Conservation (phyloP, 2,113 vertebrate genomes). For the Gymnobelideus leadbeateri region DNA sequence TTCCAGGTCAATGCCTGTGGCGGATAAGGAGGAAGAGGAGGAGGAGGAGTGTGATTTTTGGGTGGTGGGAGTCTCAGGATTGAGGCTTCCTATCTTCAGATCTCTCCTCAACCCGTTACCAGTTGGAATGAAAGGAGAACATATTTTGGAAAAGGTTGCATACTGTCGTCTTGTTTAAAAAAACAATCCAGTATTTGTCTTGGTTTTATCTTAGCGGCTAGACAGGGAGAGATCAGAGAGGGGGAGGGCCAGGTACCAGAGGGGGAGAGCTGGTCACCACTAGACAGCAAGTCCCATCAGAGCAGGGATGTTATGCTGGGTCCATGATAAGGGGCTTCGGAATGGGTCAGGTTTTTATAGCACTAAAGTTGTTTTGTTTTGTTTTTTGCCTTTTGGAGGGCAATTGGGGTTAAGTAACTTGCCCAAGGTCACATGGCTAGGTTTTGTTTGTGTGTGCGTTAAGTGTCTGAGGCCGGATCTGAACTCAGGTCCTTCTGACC, state of each 20-base stretch:
- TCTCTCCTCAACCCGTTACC: background rate
- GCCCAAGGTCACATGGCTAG: no score
- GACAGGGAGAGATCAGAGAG: background rate
- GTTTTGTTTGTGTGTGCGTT: no score
- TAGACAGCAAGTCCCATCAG: background rate
- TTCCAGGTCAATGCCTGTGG: slow-evolving; percentile 94
- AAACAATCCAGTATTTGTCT: background rate
- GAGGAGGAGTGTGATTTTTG: background rate
- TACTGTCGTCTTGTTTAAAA: background rate
- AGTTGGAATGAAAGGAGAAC: background rate
- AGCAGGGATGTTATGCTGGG: background rate
- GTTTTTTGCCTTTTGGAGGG: no score
- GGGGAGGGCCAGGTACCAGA: background rate
- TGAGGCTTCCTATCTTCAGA: background rate
- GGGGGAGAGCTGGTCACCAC: no score
- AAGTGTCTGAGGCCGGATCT: no score
- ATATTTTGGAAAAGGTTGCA: background rate
- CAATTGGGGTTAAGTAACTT: no score
- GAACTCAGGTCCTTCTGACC: no score
- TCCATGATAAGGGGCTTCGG: background rate
- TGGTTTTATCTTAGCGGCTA: background rate
- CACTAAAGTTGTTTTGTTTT: no score
- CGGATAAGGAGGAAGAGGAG: background rate
- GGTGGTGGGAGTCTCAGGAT: background rate
- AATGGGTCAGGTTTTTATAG: no score